Conservation (phyloP, 2,113 vertebrate species). For the Pedetes capensis region DNA sequence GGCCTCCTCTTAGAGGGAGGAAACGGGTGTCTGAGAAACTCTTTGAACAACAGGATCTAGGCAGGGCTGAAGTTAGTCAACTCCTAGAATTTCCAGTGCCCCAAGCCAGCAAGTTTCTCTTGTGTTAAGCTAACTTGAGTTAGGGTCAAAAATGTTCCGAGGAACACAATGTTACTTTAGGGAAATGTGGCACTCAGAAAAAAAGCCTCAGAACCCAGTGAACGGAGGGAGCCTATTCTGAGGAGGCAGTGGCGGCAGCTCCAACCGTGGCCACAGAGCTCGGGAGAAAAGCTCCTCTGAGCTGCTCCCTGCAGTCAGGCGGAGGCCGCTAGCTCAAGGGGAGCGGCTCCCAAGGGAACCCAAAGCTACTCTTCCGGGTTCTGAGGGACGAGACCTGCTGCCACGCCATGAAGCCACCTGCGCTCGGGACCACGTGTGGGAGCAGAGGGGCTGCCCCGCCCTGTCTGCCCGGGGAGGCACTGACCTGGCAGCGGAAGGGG, state of each 20-base stretch:
- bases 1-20: not conserved
- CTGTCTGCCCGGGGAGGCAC: not conserved
- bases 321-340: not conserved
- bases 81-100: rapidly evolving
- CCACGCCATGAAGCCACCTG: too few species aligned
- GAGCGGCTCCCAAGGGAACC: not conserved
- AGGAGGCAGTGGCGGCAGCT: not conserved
- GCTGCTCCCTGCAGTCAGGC: not conserved
- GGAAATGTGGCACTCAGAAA: not conserved
- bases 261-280: not conserved
- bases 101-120: not conserved
- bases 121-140: not conserved
- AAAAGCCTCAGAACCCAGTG: not conserved
- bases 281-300: not conserved
- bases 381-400: not conserved
- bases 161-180: not conserved
- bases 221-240: not conserved
- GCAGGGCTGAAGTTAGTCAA: not conserved
- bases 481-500: conserved; percentile 82
- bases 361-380: not conserved
- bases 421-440: not conserved
- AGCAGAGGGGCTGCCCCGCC: not conserved
- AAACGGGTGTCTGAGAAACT: not conserved
- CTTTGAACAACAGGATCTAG: not conserved
- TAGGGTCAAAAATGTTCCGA: not conserved